These are phyloP conservation scores for Microtus montanus DNA, from an alignment of 2,113 vertebrate genomes.

Conservation along the genomic window DNA sequence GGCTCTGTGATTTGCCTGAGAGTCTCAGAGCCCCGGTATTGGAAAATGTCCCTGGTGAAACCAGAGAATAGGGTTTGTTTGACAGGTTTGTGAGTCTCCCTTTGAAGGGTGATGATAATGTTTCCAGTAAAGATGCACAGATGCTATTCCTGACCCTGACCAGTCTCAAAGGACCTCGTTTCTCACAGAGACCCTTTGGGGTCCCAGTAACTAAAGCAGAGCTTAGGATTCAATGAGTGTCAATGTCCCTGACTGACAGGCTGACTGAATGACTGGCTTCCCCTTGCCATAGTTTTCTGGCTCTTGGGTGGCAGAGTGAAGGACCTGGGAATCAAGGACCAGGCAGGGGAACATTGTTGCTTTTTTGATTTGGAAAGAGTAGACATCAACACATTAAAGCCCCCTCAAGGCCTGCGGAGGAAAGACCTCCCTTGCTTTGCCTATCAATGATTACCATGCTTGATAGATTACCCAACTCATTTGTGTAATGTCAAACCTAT, in stretches of 20 bases:
- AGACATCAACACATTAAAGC: background rate
- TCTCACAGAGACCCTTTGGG: background rate
- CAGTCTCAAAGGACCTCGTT: background rate
- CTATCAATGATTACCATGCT: background rate
- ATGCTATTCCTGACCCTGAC: background rate
- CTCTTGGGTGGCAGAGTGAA: background rate
- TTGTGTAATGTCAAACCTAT: background rate
- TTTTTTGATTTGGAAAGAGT: background rate
- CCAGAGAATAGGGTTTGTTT: background rate
- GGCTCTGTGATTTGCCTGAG: background rate
- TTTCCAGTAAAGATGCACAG: background rate
- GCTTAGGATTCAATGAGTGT: background rate
- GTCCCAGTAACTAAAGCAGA: background rate
- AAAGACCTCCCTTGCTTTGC: background rate
- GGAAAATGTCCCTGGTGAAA: background rate
- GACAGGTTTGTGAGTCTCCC: background rate
- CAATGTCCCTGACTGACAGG: background rate
- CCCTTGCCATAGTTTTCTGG: background rate
- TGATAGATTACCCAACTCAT: background rate
- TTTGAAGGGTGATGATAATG: background rate
- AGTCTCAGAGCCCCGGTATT: background rate
- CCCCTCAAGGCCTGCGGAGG: background rate
- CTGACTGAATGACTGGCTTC: background rate
- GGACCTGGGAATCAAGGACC: background rate
- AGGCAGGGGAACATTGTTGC: background rate